These are phyloP conservation scores for Drosophila fungiperda DNA, from an alignment of 2,888 invertebrate genomes.

Conservation along the genomic window DNA sequence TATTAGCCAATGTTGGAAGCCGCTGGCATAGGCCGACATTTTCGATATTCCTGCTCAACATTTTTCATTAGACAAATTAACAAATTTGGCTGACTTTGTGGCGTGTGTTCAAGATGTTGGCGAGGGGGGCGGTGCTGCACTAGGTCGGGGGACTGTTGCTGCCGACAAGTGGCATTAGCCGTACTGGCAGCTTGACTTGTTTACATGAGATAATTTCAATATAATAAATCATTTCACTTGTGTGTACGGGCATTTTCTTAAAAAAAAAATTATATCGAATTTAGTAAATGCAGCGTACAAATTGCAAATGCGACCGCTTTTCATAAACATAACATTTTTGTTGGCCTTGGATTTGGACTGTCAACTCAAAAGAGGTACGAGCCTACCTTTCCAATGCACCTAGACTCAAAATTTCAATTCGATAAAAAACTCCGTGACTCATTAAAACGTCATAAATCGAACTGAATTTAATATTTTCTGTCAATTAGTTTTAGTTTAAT, in stretches of 20 bases:
- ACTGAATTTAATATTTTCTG: not conserved
- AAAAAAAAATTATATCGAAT: constrained; percentile 41
- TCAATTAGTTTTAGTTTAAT: not conserved
- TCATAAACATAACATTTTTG: constrained; percentile 26
- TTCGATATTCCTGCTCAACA: constrained; percentile 32
- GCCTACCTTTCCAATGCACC: constrained; percentile 23
- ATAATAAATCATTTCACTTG: constrained; percentile 78
- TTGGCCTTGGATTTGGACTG: constrained; percentile 55
- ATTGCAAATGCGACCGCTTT: constrained; percentile 2
- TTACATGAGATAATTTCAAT: constrained; percentile 83
- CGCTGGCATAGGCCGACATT: constrained; percentile 51
- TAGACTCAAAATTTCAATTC: constrained; percentile 22
- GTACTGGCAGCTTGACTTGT: constrained; percentile 82
- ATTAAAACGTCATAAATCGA: constrained; percentile 6
- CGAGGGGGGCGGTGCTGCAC: not conserved
- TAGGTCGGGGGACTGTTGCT: constrained; percentile 11
- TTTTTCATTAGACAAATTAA: constrained; percentile 83
- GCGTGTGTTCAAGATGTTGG: constrained; percentile 19
- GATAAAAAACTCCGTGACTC: constrained; percentile 20
- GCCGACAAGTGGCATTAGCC: constrained; percentile 80
- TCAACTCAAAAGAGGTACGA: constrained; percentile 50
- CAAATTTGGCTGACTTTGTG: constrained; percentile 64
- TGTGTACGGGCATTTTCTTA: constrained; percentile 40
- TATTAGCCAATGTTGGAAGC: constrained; percentile 43
- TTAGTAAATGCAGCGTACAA: constrained; percentile 21